Evolutionary conservation across 2,113 vertebrate species (phyloP).

Genomic region (Lycaon pictus): DNA sequence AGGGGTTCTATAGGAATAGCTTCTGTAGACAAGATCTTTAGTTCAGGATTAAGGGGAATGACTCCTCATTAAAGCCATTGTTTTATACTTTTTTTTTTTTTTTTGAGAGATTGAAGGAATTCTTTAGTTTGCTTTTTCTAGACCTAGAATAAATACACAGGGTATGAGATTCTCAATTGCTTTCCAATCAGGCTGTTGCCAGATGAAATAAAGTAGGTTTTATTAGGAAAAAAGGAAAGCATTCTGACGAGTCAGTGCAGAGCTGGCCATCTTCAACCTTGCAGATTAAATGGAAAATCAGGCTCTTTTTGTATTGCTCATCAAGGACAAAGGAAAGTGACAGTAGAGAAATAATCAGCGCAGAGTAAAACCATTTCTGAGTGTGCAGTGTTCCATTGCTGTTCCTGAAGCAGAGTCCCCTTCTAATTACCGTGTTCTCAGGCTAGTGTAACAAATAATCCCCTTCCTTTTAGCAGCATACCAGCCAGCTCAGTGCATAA

Average conservation of each 20-base stretch:
- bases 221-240: neutral
- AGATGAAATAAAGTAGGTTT: neutral
- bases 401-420: neutral
- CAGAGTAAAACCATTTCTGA: neutral
- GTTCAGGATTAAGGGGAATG: neutral
- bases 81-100: neutral
- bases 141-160: neutral
- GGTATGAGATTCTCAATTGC: neutral
- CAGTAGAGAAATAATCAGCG: neutral
- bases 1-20: neutral
- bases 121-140: slow-evolving; percentile 24
- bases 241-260: neutral
- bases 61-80: neutral
- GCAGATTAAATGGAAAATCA: neutral
- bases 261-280: neutral
- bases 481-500: neutral
- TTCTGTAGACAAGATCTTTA: neutral
- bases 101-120: neutral
- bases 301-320: slow-evolving; percentile 4
- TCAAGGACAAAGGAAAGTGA: neutral
- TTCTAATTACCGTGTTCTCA: slow-evolving; percentile 2
- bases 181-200: neutral
- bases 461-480: neutral
- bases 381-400: neutral
- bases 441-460: neutral